phyloP scores from a whole-genome alignment of 2,113 vertebrate species.

The Gnathonemus echidnorhynchus region DNA sequence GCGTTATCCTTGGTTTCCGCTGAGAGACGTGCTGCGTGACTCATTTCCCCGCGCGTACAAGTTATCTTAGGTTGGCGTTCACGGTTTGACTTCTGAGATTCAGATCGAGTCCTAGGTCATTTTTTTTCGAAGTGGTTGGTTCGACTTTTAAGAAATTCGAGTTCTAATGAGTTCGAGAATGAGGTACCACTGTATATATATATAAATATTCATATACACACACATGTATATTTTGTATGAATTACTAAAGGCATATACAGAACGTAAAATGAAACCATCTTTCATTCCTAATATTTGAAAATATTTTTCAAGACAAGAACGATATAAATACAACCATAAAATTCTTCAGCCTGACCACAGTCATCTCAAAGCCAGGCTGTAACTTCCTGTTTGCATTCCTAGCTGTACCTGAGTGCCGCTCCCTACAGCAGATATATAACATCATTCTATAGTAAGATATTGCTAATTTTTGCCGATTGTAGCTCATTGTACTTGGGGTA shows the following conservation, averaged over 20 bases:
- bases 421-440: neutral
- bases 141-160: no score
- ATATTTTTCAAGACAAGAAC: neutral
- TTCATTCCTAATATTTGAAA: neutral
- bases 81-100: no score
- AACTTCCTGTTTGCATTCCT: neutral
- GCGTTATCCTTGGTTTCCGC: no score
- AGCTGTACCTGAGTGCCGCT: neutral
- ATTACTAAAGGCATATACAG: neutral
- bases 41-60: no score
- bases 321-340: neutral
- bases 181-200: no score
- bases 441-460: neutral
- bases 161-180: no score
- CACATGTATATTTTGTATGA: no score
- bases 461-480: neutral
- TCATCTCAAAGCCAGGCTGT: neutral
- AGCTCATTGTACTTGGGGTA: neutral
- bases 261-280: neutral
- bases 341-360: neutral
- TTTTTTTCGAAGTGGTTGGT: no score
- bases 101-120: no score
- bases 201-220: no score
- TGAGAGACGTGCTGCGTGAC: no score
- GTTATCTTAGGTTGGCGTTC: no score